Conservation (phyloP, 2,113 vertebrate species). For the human (Homo sapiens) region GRCh38 chr19:49982001-49982500, state of each 20-base stretch:
- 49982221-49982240: rapidly evolving
- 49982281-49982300: rapidly evolving
- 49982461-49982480: not conserved
- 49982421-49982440: not conserved
- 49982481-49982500: not conserved
- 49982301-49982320: not conserved
- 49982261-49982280: not conserved
- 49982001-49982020: not conserved
- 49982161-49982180: not conserved
- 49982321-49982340: not conserved
- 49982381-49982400: too few relatives aligned
- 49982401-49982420: not conserved
- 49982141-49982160: not conserved
- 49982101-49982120: not conserved
- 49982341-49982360: too few relatives aligned
- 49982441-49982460: not conserved
- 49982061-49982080: not conserved
- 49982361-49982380: too few relatives aligned
- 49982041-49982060: not conserved
- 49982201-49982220: not conserved
- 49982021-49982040: not conserved
- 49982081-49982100: not conserved
- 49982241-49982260: not conserved
- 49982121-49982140: not conserved
- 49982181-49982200: not conserved